Evolutionary conservation across 1,140 invertebrate genomes (phyloP).

Genomic region (Chelonus insularis): DNA sequence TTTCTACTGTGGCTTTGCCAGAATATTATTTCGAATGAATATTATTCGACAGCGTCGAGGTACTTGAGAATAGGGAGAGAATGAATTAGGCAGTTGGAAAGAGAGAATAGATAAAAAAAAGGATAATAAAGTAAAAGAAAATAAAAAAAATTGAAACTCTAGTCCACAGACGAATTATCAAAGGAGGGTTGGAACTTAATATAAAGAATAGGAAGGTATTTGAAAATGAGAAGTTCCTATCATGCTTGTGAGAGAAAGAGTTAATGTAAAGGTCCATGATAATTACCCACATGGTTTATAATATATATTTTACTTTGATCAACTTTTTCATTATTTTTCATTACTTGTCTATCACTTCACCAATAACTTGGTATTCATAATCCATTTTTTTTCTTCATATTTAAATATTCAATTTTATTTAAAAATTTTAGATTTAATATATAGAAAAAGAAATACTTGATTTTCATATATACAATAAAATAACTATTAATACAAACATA

Average conservation of each 20-base stretch:
- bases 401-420: too few relatives aligned
- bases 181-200: slow-evolving; percentile 5
- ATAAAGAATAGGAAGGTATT: slow-evolving; percentile 7
- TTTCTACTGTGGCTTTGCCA: slow-evolving; percentile 31
- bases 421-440: too few relatives aligned
- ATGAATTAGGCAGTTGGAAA: too few relatives aligned
- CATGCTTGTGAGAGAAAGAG: slow-evolving; percentile 43
- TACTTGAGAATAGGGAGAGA: too few relatives aligned
- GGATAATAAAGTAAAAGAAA: too few relatives aligned
- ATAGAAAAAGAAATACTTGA: too few relatives aligned
- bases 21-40: slow-evolving; percentile 23
- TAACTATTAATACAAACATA: too few relatives aligned
- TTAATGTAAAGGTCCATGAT: slow-evolving; percentile 57
- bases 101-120: background rate
- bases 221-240: too few relatives aligned
- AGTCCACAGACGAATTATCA: too few relatives aligned
- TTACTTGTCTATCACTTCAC: slow-evolving; percentile 50
- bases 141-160: too few relatives aligned
- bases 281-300: slow-evolving; percentile 59
- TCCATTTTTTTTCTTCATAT: slow-evolving; percentile 4
- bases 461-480: too few relatives aligned
- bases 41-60: slow-evolving; percentile 3
- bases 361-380: too few relatives aligned
- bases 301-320: slow-evolving; percentile 59
- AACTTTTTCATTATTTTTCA: slow-evolving; percentile 57